Conservation (phyloP, 2,888 invertebrate genomes). For the Drosophila buzzatii region DNA sequence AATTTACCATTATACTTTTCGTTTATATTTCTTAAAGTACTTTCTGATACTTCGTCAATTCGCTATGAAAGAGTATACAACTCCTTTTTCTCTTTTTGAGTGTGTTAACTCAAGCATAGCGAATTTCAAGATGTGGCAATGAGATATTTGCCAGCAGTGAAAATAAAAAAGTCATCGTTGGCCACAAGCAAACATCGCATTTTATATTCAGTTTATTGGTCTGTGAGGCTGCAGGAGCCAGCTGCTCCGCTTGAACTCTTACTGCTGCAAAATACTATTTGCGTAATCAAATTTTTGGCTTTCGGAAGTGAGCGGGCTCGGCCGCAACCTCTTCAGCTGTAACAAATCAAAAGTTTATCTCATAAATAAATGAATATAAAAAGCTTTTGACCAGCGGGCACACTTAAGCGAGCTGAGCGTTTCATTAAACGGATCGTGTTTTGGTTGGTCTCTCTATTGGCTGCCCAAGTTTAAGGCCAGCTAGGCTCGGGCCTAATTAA, state of each 20-base stretch:
- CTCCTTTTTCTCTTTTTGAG: slow-evolving; percentile 17
- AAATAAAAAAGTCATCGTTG: slow-evolving; percentile 29
- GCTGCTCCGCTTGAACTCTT: background rate
- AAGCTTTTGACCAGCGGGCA: slow-evolving; percentile 14
- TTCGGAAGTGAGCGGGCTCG: background rate
- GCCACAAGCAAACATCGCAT: slow-evolving; percentile 57
- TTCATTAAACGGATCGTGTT: slow-evolving; percentile 1
- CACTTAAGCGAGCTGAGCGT: slow-evolving; percentile 1
- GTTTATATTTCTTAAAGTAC: no score
- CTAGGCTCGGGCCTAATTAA: background rate
- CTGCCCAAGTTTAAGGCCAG: background rate
- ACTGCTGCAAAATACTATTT: slow-evolving; percentile 2
- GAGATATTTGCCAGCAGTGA: slow-evolving; percentile 7
- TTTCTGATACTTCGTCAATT: no score
- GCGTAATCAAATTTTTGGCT: slow-evolving; percentile 7
- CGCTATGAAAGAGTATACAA: no score
- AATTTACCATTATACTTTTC: no score
- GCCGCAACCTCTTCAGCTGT: slow-evolving; percentile 1
- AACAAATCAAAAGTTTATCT: slow-evolving; percentile 20
- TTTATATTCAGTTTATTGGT: slow-evolving; percentile 49
- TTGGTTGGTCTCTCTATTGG: background rate
- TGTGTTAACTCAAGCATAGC: slow-evolving; percentile 66
- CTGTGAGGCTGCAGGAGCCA: background rate
- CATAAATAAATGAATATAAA: slow-evolving; percentile 20
- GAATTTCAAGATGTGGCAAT: slow-evolving; percentile 32